These are phyloP conservation scores for Dendrolimus houi DNA, from an alignment of 2,888 invertebrate species.

Conservation along the genomic window DNA sequence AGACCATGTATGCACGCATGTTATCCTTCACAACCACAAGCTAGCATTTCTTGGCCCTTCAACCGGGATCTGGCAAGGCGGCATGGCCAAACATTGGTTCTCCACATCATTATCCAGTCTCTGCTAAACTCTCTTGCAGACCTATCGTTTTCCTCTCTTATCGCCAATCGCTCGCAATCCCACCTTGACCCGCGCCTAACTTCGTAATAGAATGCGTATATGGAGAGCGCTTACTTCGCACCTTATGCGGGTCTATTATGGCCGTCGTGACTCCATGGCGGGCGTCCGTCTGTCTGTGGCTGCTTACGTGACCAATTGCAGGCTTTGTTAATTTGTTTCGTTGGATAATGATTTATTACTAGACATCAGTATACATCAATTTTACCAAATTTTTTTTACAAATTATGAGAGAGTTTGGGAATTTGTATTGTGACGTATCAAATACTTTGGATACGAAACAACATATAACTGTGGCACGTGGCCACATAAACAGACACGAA, in stretches of 20 bases:
- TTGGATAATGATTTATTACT: neutral
- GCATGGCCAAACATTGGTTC: no score
- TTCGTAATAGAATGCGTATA: neutral
- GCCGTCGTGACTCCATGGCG: conserved; percentile 15
- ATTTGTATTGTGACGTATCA: no score
- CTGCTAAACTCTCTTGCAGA: no score
- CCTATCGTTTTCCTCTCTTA: neutral
- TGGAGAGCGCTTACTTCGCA: neutral
- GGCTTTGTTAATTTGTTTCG: neutral
- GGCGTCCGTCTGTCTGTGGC: conserved; percentile 39
- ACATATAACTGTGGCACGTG: conserved; percentile 5
- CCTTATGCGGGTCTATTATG: conserved; percentile 8
- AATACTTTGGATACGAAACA: conserved; percentile 6
- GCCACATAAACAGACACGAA: neutral
- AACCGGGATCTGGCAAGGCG: no score
- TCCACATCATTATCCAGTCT: no score
- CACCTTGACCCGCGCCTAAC: conserved; percentile 6
- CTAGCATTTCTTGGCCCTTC: no score
- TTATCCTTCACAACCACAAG: no score
- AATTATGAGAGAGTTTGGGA: no score
- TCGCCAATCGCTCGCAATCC: conserved; percentile 7
- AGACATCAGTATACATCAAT: neutral
- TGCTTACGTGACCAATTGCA: conserved; percentile 32
- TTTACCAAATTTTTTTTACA: no score
- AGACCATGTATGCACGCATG: no score